Evolutionary conservation across 2,113 vertebrate species (phyloP), one percentile per base, ranked within the genome.

Genomic region (Gymnocephalus cernua): DNA sequence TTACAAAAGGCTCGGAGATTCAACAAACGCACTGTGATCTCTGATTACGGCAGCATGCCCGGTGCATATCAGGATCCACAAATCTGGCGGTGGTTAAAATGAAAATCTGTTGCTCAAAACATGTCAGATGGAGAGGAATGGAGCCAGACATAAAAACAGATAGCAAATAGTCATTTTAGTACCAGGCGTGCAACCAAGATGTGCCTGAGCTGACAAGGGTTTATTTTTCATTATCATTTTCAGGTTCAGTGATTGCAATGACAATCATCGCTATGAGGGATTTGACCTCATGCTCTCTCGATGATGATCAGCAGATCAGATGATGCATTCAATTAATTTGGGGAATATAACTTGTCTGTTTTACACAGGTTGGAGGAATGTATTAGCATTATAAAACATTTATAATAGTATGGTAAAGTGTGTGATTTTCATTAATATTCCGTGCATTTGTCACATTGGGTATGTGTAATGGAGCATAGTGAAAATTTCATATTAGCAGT

Each of bases 231-330:
- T 32, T 32, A 29, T 63, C 1, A 81, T 86, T 80, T 74, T 47
- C 8, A 47, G 73, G 68, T 78, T 87, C 61, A 59, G 50, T 77
- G 80, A 82, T 70, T 62, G 29, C 79, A 56, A 19, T 58, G 74
- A 75, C 82, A 78, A 16, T 70, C 58, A 19, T 23, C 48, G 14
- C 65, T 3, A 54, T 1, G 4, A 65, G 45, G 41, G 58, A 41
- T 78, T 51, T 79, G 85, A 83, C 87, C 84, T 66, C 27, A 57
- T 27, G 48, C 32, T 1, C 66, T 53, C 23, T 11, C 0, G 0
- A 38, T 64, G 50, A 53, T 50, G 18, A 71, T 65, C 77, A 32
- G 23, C 4, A 6, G 14, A 72, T 72, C 12, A 25, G 15, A 69
- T 58, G 74, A 76, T 21, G 66, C 47, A 54, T 75, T 80, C n/a